Evolutionary conservation across 35 echinoderm and acorn worm genomes (phyloP).

Genomic region (Stichopus chloronotus): DNA sequence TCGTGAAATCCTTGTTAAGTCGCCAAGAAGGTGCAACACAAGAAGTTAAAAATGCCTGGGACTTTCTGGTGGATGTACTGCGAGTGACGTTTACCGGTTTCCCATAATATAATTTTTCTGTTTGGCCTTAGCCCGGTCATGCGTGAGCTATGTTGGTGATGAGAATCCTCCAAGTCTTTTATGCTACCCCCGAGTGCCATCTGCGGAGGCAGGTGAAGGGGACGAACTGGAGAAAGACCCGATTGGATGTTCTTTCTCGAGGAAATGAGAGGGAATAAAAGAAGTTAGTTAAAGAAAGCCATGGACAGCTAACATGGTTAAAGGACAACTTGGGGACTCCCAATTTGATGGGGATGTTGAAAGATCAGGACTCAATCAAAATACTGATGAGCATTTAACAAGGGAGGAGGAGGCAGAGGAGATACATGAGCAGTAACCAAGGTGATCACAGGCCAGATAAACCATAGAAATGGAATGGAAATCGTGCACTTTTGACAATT

Average conservation of each 20-base stretch:
- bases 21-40: constrained; percentile 49
- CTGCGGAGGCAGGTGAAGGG: constrained; percentile 27
- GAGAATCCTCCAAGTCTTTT: constrained; percentile 10
- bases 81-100: constrained; percentile 45
- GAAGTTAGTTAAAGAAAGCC: constrained; percentile 39
- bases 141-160: constrained; percentile 34
- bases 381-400: constrained; percentile 24
- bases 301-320: constrained; percentile 11
- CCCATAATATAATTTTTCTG: constrained; percentile 52
- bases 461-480: neutral
- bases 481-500: constrained; percentile 5
- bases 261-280: constrained; percentile 29
- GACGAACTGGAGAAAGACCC: neutral
- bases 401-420: neutral
- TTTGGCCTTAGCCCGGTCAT: constrained; percentile 27
- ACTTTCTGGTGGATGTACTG: constrained; percentile 43
- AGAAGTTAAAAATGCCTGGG: constrained; percentile 23
- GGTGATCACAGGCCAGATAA: neutral
- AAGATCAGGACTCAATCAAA: constrained; percentile 15
- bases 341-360: constrained; percentile 13
- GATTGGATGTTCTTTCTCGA: neutral
- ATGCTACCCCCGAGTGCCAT: constrained; percentile 52
- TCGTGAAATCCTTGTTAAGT: constrained; percentile 64
- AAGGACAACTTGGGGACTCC: neutral
- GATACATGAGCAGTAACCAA: neutral